A percentile compares a stretch with the other conserved stretches of the same genome.
These are phyloP conservation scores for Acipenser oxyrinchus DNA, from an alignment of 2,797 vertebrate species.

Conservation along the genomic window DNA sequence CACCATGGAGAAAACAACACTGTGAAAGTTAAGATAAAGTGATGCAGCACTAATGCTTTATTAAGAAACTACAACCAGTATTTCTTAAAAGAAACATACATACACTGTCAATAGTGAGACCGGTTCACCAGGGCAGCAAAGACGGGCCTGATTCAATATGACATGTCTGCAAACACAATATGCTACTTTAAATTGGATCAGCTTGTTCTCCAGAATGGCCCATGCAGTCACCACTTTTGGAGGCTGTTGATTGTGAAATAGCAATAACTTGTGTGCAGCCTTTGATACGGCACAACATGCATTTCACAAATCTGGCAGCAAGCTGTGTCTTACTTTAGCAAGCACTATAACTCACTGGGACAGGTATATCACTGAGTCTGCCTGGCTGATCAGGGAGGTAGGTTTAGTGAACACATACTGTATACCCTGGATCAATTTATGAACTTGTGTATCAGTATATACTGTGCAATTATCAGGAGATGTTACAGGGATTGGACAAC, in stretches of 20 bases:
- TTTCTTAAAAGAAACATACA: background rate
- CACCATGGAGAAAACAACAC: background rate
- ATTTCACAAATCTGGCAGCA: conserved; percentile 14
- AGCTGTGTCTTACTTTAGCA: background rate
- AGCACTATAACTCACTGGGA: conserved; percentile 22
- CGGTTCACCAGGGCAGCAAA: too few relatives aligned
- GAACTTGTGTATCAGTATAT: background rate
- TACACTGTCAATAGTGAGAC: too few relatives aligned
- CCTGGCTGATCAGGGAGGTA: conserved; percentile 30
- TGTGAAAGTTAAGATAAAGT: too few relatives aligned
- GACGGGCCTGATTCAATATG: too few relatives aligned
- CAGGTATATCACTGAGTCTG: conserved; percentile 24
- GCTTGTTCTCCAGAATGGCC: too few relatives aligned
- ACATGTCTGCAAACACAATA: too few relatives aligned
- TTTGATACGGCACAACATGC: too few relatives aligned
- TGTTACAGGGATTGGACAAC: too few relatives aligned
- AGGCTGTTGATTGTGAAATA: too few relatives aligned
- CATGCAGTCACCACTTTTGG: too few relatives aligned
- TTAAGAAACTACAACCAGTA: background rate
- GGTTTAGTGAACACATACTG: background rate
- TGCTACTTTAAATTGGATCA: too few relatives aligned
- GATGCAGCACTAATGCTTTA: background rate
- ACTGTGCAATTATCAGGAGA: conserved; percentile 24
- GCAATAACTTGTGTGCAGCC: too few relatives aligned
- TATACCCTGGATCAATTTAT: background rate